Evolutionary conservation across 2,797 vertebrate genomes (phyloP), one percentile per base, ranked within the genome.

Genomic region (Coranthus polyacanthus): DNA sequence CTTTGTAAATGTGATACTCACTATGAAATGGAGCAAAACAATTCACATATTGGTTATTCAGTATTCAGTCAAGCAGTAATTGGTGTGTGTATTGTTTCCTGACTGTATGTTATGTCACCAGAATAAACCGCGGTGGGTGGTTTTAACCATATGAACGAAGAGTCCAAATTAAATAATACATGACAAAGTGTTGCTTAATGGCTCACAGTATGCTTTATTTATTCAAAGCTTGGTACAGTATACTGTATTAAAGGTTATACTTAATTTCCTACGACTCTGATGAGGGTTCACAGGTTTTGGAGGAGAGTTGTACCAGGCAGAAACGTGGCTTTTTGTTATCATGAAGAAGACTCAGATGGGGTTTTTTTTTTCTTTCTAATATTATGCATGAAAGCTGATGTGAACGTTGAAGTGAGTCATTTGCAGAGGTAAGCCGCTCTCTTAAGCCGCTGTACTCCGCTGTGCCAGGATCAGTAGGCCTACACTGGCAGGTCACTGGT

Each of bases 381-480:
- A 36, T 55, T 59, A 20, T 54, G 73, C 62, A 36, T 69, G 36
- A 47, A 26, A 61, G 47, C 58, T 79, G 49, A 59, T 82, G 81
- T 74, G 44, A 60, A 69, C 11, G 46, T 20, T 61, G 60, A 46
- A 76, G 43, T 63, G 83, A 81, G 79, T 84, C 75, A 74, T 83
- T 78, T 67, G 52, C 52, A 50, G 66, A 69, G 73, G 83, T 89
- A 91, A 92, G 82, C 86, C 44, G 46, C 82, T 69, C 76, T 75
- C 67, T 75, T 90, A 90, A 92, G 83, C 83, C 41, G 47, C 79
- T 79, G 79, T 79, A 63, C 78, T 81, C 60, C 6, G 62, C 73
- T 60, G 83, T 78, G 67, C 79, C 73, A 75, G 86, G 83, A 90
- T 89, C 88, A 88, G 81, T 50, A 58, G 86, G 83, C 82, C 85